A percentile compares a stretch with the other conserved stretches of the same genome.
phyloP scores from a whole-genome alignment of 2,888 invertebrate genomes.

The Dasypolia templi region DNA sequence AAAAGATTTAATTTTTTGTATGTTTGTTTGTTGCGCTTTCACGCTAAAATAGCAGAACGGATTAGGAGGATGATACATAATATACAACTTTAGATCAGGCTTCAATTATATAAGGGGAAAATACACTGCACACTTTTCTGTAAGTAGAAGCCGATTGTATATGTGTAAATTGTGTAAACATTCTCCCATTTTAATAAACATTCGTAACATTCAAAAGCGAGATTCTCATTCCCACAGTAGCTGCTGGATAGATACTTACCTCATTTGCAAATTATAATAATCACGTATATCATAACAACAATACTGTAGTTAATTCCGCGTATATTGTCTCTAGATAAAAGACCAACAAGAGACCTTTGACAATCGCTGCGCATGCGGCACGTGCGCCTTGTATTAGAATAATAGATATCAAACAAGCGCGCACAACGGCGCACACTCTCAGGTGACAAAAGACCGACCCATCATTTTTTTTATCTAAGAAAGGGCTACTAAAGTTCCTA shows the following conservation, averaged over 20 bases:
- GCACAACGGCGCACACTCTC: not conserved
- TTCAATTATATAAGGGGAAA: not conserved
- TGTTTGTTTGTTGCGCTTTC: too few relatives aligned
- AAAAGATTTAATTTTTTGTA: too few relatives aligned
- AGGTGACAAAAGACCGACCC: not conserved
- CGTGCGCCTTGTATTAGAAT: slow-evolving; percentile 44
- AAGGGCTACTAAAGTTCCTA: not conserved
- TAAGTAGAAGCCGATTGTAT: not conserved
- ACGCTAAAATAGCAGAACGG: too few relatives aligned
- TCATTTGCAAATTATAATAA: slow-evolving; percentile 30
- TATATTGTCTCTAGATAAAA: slow-evolving; percentile 52
- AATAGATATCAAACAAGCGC: not conserved
- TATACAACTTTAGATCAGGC: too few relatives aligned
- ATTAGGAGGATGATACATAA: too few relatives aligned
- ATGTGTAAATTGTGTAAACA: not conserved
- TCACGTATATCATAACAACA: slow-evolving; percentile 34
- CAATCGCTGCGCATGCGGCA: slow-evolving; percentile 48
- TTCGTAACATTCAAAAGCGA: not conserved
- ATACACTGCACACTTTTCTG: not conserved
- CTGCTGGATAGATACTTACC: not conserved
- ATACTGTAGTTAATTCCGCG: slow-evolving; percentile 41
- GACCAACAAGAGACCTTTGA: slow-evolving; percentile 29
- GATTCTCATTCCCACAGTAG: not conserved
- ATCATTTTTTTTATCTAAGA: not conserved
- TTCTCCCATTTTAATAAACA: not conserved